Evolutionary conservation across 2,113 vertebrate species (phyloP).

Genomic region (Etheostoma cragini): DNA sequence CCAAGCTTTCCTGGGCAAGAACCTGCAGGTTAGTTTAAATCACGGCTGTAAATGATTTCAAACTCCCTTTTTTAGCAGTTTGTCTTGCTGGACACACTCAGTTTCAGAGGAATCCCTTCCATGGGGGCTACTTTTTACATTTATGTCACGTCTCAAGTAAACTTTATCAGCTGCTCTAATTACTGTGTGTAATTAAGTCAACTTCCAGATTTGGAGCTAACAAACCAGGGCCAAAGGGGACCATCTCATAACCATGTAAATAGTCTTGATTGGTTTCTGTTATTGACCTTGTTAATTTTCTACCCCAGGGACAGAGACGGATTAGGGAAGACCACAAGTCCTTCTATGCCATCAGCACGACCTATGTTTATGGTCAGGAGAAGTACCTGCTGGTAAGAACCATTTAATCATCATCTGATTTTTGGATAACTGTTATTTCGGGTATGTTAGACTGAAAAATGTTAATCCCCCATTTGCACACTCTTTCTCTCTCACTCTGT

Average conservation of each 20-base stretch:
- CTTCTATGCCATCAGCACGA: constrained; percentile 94
- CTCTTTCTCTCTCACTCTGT: not conserved
- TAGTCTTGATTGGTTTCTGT: not conserved
- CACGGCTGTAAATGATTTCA: not conserved
- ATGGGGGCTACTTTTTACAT: too few relatives aligned
- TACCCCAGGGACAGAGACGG: constrained; percentile 78
- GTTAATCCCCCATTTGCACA: constrained; percentile 39
- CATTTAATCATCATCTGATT: not conserved
- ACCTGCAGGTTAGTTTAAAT: constrained; percentile 86
- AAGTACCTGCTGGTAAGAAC: constrained; percentile 96
- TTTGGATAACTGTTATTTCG: constrained; percentile 31
- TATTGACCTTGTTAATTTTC: constrained; percentile 15
- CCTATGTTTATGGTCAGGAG: constrained; percentile 98
- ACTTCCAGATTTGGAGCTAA: not conserved
- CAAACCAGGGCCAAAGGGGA: not conserved
- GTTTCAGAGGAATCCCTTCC: not conserved
- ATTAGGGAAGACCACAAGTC: constrained; percentile 96
- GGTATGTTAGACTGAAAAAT: not conserved
- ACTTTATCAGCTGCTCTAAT: too few relatives aligned
- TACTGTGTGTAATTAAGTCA: not conserved
- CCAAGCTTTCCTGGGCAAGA: constrained; percentile 93
- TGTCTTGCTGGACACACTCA: not conserved
- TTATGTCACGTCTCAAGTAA: too few relatives aligned
- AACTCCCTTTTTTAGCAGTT: not conserved
- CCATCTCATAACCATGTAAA: not conserved